A percentile compares a stretch with the other conserved stretches of the same genome.
phyloP scores from a whole-genome alignment of 2,888 invertebrate genomes.

The Eilema sororculum region DNA sequence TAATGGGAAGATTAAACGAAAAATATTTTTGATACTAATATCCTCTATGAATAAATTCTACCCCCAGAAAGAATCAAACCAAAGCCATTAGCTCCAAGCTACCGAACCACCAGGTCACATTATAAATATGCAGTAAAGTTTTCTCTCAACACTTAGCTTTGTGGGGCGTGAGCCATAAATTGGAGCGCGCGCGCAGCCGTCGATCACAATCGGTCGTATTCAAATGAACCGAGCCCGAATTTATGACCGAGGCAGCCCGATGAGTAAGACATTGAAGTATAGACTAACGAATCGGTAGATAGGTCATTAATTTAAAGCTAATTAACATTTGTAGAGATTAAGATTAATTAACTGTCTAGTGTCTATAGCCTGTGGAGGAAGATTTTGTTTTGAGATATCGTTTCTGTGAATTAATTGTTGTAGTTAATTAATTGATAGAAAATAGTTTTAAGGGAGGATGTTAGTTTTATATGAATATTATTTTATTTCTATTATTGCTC shows the following conservation, averaged over 20 bases:
- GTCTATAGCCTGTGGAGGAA: neutral
- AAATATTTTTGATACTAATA: too few relatives aligned
- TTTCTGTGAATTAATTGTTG: neutral
- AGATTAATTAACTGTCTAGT: conserved; percentile 11
- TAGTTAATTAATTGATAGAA: conserved; percentile 2
- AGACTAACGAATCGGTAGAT: conserved; percentile 48
- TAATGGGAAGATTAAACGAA: too few relatives aligned
- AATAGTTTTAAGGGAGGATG: neutral
- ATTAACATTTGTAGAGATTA: conserved; percentile 8
- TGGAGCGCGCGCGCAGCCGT: conserved; percentile 66
- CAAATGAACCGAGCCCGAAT: conserved; percentile 80
- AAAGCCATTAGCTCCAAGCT: conserved; percentile 5
- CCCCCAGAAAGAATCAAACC: neutral
- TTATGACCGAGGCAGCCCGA: conserved; percentile 73
- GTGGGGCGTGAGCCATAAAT: conserved; percentile 61
- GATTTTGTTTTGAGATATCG: neutral
- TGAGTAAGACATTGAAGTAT: conserved; percentile 76
- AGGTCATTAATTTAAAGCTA: conserved; percentile 14
- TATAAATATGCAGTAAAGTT: conserved; percentile 22
- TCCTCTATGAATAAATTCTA: neutral
- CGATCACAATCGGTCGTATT: conserved; percentile 84
- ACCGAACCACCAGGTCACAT: conserved; percentile 5
- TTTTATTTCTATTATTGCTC: too few relatives aligned
- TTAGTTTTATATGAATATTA: neutral
- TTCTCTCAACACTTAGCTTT: conserved; percentile 45